phyloP scores from a whole-genome alignment of 2,888 invertebrate species.

The Leptothorax acervorum region DNA sequence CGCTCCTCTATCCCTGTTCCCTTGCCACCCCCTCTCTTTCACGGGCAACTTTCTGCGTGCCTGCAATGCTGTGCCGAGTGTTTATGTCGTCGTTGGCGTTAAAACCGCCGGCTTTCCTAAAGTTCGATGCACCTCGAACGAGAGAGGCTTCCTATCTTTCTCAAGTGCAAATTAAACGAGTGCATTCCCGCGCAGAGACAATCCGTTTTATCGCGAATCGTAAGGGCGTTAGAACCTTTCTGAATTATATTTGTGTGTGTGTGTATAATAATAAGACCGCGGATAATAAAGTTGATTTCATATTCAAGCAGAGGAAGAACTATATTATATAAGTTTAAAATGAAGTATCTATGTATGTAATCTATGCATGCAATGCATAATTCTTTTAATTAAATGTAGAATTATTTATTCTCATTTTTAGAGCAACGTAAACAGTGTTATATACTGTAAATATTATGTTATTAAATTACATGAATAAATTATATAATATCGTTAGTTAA shows the following conservation, averaged over 20 bases:
- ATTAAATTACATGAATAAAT: not conserved
- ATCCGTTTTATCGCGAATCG: not conserved
- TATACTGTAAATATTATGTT: not conserved
- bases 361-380: not conserved
- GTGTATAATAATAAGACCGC: not conserved
- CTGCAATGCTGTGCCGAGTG: slow-evolving; percentile 72
- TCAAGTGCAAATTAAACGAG: slow-evolving; percentile 39
- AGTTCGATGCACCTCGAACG: slow-evolving; percentile 42
- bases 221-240: not conserved
- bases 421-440: not conserved
- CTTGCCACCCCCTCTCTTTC: slow-evolving; percentile 38
- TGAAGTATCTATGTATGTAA: not conserved
- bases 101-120: slow-evolving; percentile 65
- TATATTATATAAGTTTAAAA: not conserved
- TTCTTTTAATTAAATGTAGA: not conserved
- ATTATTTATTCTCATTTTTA: not conserved
- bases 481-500: not conserved
- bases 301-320: not conserved
- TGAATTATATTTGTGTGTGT: not conserved
- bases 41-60: slow-evolving; percentile 66
- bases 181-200: not conserved
- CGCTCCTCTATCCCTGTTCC: slow-evolving; percentile 40
- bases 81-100: slow-evolving; percentile 75
- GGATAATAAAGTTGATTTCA: not conserved
- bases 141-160: not conserved